Base-by-base conservation (phyloP, 2,797 vertebrate genomes). In the Chrysocyon brachyurus region DNA sequence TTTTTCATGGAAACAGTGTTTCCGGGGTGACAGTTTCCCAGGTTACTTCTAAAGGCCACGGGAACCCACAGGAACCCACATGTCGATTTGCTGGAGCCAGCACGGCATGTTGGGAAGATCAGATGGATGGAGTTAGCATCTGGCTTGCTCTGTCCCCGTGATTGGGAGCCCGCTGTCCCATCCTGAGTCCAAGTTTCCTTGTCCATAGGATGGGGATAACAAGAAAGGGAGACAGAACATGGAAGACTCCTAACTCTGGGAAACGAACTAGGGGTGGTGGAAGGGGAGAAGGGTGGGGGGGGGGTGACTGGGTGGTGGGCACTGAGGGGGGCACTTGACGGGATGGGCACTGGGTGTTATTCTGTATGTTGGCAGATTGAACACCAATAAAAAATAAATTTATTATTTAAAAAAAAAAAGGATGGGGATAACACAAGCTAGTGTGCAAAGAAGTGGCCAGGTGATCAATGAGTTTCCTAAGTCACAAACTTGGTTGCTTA, bases 391-490 rank as follows among this genome's bases (percentile, higher is more conserved):
- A 46, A 46, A 46, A 46, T 46, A 46, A 46, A 7, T 46, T 46
- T 46, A 46, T 46, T 46, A 46, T 46, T 46, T 3, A 40, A 46
- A 7, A 46, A 40, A 40, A 40, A 40, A 40, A 40, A 46, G 3
- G 14, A 3, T 9, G 81, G 78, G 19, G 31, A 36, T 46, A 40
- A 46, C 33, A 6, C 16, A 0, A 28, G 56, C 40, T 59, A 5
- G 1, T 7, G 21, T 12, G 73, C 84, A 81, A 46, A 78, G 49
- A 70, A 33, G 26, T 12, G 63, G 49, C 16, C 26, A 16, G 3
- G 28, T 19, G 70, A 64, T 70, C 61, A 46, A 49, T n/a, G 57
- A 36, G 24, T 87, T 93, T 93, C 81, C 36, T 78, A 88, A 95
- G 81, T 56, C 78, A 54, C 46, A 70, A 6, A 19, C 52, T 59